phyloP scores from a whole-genome alignment of 2,888 invertebrate species.

The Synergus japonicus region DNA sequence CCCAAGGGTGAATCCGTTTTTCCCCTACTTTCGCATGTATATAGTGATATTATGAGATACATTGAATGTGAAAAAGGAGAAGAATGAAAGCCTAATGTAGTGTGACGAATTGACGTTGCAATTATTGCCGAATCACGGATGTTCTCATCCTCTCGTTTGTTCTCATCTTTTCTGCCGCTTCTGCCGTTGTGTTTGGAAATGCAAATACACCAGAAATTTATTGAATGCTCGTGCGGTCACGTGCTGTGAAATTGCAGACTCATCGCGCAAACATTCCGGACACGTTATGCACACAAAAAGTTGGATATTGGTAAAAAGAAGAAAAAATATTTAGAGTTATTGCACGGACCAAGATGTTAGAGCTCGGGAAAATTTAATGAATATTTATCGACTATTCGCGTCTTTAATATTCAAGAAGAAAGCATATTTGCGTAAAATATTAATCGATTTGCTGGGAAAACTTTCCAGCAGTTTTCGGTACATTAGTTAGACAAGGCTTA shows the following conservation, averaged over 20 bases:
- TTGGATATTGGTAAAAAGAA: background rate
- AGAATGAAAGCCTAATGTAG: conserved; percentile 61
- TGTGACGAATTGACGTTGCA: conserved; percentile 60
- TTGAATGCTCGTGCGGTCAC: conserved; percentile 1
- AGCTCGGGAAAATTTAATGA: background rate
- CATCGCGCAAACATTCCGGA: too few relatives aligned
- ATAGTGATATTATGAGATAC: background rate
- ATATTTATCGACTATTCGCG: background rate
- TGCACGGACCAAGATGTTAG: background rate
- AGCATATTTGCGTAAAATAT: too few relatives aligned
- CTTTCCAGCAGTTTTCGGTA: too few relatives aligned
- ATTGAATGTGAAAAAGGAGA: background rate
- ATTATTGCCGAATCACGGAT: conserved; percentile 53
- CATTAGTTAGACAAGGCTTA: too few relatives aligned
- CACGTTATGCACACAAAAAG: background rate
- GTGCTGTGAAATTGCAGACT: background rate
- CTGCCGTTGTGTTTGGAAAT: conserved; percentile 38
- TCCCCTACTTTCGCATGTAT: background rate
- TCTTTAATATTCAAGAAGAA: background rate
- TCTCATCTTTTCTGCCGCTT: background rate
- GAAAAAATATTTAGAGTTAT: background rate
- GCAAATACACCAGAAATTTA: conserved; percentile 52
- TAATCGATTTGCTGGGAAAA: too few relatives aligned
- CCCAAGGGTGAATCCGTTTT: background rate
- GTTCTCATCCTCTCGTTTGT: background rate